Base-by-base conservation (phyloP, 2,113 vertebrate genomes). In the Apteryx owenii region DNA sequence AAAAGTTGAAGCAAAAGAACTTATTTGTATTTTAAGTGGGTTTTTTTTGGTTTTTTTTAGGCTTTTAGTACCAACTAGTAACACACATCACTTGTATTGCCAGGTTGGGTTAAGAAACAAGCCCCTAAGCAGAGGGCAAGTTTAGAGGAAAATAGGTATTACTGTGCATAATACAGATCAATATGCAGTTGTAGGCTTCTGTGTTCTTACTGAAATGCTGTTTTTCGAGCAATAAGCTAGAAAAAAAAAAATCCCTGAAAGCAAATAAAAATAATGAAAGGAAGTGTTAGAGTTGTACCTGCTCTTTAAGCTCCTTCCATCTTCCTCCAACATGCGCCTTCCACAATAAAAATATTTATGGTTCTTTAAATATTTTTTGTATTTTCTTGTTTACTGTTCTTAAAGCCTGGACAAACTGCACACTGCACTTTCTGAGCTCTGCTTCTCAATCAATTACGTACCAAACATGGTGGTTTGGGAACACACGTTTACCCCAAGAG, bases 381-480 rank as follows among this genome's bases (percentile, higher is more conserved):
- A 2, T 64, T 94, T 91, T 85, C 48, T 85, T 91, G 5, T 54
- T 75, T 46, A 9, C 64, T 89, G 1, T 97, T 97, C 64, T 93
- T 86, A 77, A 98, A 99, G 99, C 98, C 98, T 99, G 98, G 99
- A 99, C 97, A 99, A 99, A 98, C 98, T 99, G 96, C 99, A 99
- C 98, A 99, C 99, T 53, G 99, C 99, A 56, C 98, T 99, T 97
- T 99, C 99, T 54, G 99, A 99, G 90, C 99, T 99, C 97, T 99
- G 99, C 98, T 99, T 99, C 98, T 99, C 99, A 95, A 99, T 99
- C 98, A 99, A 99, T 98, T 99, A 99, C 1, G 99, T 99, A 82
- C 99, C 99, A 44, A 99, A 99, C 98, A 99, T 99, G 99, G 98
- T 98, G 64, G 99, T 99, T 71, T 99, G 99, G 99, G 99, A 99